phyloP scores from a whole-genome alignment of 2,797 vertebrate genomes.

The Hemitrygon akajei region DNA sequence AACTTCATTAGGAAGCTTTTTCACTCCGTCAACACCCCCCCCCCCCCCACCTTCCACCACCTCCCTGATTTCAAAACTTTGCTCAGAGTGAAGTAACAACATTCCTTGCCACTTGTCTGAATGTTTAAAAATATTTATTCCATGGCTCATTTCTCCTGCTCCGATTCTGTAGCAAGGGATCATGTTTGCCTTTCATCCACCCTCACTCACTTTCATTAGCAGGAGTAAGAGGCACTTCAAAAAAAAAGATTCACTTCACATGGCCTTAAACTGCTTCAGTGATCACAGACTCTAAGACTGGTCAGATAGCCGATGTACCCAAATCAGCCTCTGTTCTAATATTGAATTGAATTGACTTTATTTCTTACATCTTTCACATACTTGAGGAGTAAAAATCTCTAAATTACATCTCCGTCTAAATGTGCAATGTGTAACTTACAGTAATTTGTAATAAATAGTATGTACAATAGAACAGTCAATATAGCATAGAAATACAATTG shows the following conservation, averaged over 20 bases:
- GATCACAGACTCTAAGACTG: neutral
- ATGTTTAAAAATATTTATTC: constrained; percentile 30
- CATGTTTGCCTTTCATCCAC: neutral
- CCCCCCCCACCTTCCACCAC: too few species aligned
- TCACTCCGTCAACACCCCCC: neutral
- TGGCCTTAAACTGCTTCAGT: neutral
- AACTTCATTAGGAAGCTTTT: neutral
- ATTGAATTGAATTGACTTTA: too few species aligned
- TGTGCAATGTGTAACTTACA: too few species aligned
- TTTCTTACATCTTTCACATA: too few species aligned
- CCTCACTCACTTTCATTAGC: neutral
- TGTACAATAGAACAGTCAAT: too few species aligned
- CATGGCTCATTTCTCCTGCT: neutral
- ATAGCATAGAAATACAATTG: too few species aligned
- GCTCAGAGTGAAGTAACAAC: neutral
- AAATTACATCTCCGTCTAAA: too few species aligned
- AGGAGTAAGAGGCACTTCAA: neutral
- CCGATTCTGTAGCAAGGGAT: neutral
- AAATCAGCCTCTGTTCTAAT: neutral
- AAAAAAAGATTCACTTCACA: neutral
- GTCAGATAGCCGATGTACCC: neutral
- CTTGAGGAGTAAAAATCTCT: too few species aligned
- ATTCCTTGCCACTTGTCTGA: constrained; percentile 18
- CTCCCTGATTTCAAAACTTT: constrained; percentile 9
- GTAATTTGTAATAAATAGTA: too few species aligned